These are phyloP conservation scores for Melanostoma scalare DNA, from an alignment of 2,888 invertebrate species.

Conservation along the genomic window DNA sequence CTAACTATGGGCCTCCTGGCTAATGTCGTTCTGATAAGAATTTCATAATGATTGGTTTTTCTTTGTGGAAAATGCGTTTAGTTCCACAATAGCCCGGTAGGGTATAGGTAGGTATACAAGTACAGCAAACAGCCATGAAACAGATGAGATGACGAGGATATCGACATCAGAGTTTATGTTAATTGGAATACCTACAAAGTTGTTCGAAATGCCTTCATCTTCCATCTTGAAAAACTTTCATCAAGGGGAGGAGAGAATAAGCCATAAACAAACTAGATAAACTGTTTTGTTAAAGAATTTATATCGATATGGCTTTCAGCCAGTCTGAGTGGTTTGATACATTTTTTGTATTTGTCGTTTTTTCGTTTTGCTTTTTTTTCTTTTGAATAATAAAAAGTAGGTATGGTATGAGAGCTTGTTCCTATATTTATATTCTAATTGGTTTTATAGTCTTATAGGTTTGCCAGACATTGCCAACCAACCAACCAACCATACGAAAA, in stretches of 20 bases:
- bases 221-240: slow-evolving; percentile 19
- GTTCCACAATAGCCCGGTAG: slow-evolving; percentile 60
- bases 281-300: slow-evolving; percentile 14
- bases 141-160: slow-evolving; percentile 6
- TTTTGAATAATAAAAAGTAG: too few species aligned
- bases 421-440: too few species aligned
- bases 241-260: slow-evolving; percentile 4
- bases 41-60: slow-evolving; percentile 32
- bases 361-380: too few species aligned
- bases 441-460: not conserved
- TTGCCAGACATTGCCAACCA: too few species aligned
- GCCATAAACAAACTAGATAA: slow-evolving; percentile 31
- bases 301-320: not conserved
- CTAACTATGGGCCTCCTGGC: slow-evolving; percentile 28
- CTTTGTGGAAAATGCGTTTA: slow-evolving; percentile 28
- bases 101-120: slow-evolving; percentile 15
- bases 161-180: slow-evolving; percentile 53
- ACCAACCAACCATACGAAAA: too few species aligned
- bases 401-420: too few species aligned
- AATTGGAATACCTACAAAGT: slow-evolving; percentile 52
- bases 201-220: slow-evolving; percentile 13
- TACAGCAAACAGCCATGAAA: slow-evolving; percentile 10
- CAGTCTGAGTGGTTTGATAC: slow-evolving; percentile 22
- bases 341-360: too few species aligned
- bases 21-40: slow-evolving; percentile 60